These are phyloP conservation scores for Acrossocheilus wenchowensis DNA, from an alignment of 2,797 vertebrate genomes.

Conservation along the genomic window DNA sequence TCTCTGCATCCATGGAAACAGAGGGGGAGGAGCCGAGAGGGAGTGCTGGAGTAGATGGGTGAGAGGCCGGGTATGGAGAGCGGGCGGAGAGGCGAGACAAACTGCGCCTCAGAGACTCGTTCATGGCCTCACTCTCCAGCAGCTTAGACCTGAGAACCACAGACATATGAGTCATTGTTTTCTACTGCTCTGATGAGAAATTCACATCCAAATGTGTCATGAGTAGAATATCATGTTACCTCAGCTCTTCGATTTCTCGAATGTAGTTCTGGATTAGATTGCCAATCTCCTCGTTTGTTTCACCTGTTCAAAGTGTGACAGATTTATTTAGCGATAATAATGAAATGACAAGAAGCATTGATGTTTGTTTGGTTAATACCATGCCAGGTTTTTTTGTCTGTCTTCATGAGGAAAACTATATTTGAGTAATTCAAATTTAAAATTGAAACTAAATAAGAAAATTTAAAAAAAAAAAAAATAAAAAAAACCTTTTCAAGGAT, in stretches of 20 bases:
- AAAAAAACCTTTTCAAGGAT: no score
- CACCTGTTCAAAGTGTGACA: constrained; percentile 74
- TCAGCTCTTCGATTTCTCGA: constrained; percentile 92
- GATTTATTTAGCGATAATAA: not conserved
- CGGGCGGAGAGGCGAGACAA: constrained; percentile 81
- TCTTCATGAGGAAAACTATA: not conserved
- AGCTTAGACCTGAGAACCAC: constrained; percentile 84
- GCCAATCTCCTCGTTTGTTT: constrained; percentile 91
- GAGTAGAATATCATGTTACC: constrained; percentile 73
- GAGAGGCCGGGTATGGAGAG: constrained; percentile 69
- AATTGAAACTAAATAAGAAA: not conserved
- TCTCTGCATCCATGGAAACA: constrained; percentile 84
- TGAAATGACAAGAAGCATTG: not conserved
- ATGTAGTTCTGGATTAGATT: constrained; percentile 95
- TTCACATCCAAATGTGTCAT: not conserved
- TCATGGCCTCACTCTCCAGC: constrained; percentile 95
- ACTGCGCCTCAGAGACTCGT: constrained; percentile 90
- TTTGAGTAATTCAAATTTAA: not conserved
- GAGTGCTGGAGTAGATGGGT: constrained; percentile 69
- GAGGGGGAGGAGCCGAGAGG: constrained; percentile 79
- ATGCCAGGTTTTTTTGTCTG: not conserved
- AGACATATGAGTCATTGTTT: not conserved
- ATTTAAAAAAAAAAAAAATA: no score
- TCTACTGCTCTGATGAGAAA: not conserved
- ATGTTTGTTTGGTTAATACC: not conserved